Evolutionary conservation across 1,140 invertebrate genomes (phyloP).

Genomic region (Drosophila obscura): DNA sequence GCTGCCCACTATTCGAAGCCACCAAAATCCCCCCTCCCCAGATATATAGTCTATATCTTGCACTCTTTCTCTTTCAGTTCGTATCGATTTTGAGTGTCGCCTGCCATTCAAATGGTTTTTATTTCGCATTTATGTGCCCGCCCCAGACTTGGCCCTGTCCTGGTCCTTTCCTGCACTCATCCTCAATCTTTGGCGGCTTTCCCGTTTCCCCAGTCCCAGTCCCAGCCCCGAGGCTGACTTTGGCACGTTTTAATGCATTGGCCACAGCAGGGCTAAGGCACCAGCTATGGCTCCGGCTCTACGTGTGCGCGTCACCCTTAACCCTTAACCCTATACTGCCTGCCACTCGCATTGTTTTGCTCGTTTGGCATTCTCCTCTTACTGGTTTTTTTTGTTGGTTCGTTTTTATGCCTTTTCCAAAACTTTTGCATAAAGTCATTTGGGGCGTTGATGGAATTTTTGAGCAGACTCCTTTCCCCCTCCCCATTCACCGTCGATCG

Average conservation of each 20-base stretch:
- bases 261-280: slow-evolving; percentile 17
- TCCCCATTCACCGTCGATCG: slow-evolving; percentile 3
- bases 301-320: slow-evolving; percentile 54
- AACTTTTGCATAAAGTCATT: slow-evolving; percentile 63
- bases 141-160: slow-evolving; percentile 42
- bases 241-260: slow-evolving; percentile 73
- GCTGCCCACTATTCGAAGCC: slow-evolving; percentile 22
- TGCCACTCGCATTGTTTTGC: slow-evolving; percentile 47
- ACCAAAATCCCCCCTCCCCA: background rate
- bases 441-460: slow-evolving; percentile 71
- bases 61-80: slow-evolving; percentile 31
- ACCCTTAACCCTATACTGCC: slow-evolving; percentile 41
- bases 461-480: slow-evolving; percentile 20
- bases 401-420: slow-evolving; percentile 34
- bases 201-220: background rate
- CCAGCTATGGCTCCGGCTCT: background rate
- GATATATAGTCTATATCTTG: slow-evolving; percentile 5
- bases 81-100: slow-evolving; percentile 82
- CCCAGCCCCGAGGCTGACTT: slow-evolving; percentile 40
- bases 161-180: slow-evolving; percentile 1
- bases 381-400: slow-evolving; percentile 5
- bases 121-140: slow-evolving; percentile 75
- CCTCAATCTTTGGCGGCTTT: slow-evolving; percentile 15
- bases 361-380: slow-evolving; percentile 27
- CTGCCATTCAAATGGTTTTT: slow-evolving; percentile 80